Evolutionary conservation across 2,797 vertebrate genomes (phyloP).

Genomic region (Remorina albescens): DNA sequence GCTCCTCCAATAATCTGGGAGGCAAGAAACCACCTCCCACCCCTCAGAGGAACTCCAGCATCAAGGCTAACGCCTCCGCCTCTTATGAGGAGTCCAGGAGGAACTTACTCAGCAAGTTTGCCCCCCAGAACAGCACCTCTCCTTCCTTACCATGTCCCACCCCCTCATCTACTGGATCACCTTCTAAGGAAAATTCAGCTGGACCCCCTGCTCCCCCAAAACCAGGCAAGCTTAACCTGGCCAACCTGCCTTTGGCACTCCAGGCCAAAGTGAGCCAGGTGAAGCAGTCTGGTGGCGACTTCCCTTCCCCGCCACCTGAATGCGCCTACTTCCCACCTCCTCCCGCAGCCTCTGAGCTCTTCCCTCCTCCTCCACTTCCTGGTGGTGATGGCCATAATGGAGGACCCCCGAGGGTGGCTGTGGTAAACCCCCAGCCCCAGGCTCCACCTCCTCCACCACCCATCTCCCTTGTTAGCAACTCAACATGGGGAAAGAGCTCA

Average conservation of each 20-base stretch:
- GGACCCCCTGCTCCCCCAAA: slow-evolving; percentile 91
- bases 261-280: slow-evolving; percentile 86
- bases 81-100: slow-evolving; percentile 91
- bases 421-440: slow-evolving; percentile 95
- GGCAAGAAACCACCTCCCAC: slow-evolving; percentile 92
- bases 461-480: slow-evolving; percentile 78
- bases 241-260: slow-evolving; percentile 87
- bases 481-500: slow-evolving; percentile 89
- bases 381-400: slow-evolving; percentile 81
- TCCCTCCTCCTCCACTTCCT: slow-evolving; percentile 90
- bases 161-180: slow-evolving; percentile 83
- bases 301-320: slow-evolving; percentile 89
- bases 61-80: slow-evolving; percentile 83
- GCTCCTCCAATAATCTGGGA: slow-evolving; percentile 81
- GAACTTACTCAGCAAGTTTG: slow-evolving; percentile 93
- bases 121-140: slow-evolving; percentile 66
- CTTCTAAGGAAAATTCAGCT: slow-evolving; percentile 83
- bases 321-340: slow-evolving; percentile 90
- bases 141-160: slow-evolving; percentile 54
- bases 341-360: slow-evolving; percentile 90
- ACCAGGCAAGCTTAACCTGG: slow-evolving; percentile 93
- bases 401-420: slow-evolving; percentile 88
- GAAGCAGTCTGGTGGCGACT: slow-evolving; percentile 85
- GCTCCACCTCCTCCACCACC: slow-evolving; percentile 84
- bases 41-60: slow-evolving; percentile 93